Percentiles rank a stretch among this genome's conserved stretches.
These are phyloP conservation scores for Ceyx melanurus DNA, from an alignment of 2,113 vertebrate genomes.

Conservation along the genomic window DNA sequence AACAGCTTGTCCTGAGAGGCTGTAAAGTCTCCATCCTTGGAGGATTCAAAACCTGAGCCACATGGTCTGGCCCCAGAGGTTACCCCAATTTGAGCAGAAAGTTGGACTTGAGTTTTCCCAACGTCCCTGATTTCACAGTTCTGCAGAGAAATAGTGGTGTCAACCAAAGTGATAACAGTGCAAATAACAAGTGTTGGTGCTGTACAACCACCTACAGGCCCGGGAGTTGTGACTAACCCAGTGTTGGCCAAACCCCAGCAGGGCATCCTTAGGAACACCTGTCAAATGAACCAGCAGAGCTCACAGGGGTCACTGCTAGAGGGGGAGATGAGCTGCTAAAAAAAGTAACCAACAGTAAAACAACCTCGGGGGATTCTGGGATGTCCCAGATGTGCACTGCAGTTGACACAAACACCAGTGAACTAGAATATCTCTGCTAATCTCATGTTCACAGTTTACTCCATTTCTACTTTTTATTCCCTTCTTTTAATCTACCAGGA, in stretches of 20 bases:
- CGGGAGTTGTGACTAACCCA: not conserved
- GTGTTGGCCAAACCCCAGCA: not conserved
- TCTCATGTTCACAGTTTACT: not conserved
- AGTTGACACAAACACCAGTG: not conserved
- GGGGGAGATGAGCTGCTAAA: not conserved
- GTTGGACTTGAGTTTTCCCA: not conserved
- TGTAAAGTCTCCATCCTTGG: not conserved
- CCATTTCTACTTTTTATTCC: not conserved
- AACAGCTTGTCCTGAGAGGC: not conserved
- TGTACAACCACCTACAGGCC: not conserved
- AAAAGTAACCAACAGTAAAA: not conserved
- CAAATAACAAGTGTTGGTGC: not conserved
- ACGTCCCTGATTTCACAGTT: not conserved
- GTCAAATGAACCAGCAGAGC: not conserved
- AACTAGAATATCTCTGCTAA: not conserved
- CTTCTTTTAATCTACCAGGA: not conserved
- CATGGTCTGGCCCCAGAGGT: accelerated
- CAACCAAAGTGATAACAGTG: not conserved
- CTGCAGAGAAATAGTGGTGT: not conserved
- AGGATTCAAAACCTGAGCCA: not conserved
- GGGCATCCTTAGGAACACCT: not conserved
- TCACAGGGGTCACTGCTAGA: not conserved
- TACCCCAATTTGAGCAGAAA: not conserved
- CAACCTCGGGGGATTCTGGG: not conserved
- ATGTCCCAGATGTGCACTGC: not conserved